Evolutionary conservation across 2,113 vertebrate genomes (phyloP).

Genomic region (Hemiscyllium ocellatum): DNA sequence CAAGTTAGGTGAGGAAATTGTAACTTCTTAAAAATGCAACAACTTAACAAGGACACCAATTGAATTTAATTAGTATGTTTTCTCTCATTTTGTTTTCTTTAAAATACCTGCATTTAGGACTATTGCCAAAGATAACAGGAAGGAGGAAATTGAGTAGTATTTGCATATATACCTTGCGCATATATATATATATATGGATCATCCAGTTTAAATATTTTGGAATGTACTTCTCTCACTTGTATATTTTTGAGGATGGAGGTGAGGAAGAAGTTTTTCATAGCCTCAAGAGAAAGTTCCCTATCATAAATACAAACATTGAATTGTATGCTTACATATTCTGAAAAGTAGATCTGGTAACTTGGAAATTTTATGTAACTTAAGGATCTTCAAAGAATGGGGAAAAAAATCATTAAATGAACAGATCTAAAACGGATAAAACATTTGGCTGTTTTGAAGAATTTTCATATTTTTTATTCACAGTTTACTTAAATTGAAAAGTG

Average conservation of each 20-base stretch:
- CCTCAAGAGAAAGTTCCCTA: not conserved
- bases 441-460: not conserved
- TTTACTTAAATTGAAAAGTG: not conserved
- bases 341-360: not conserved
- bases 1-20: not conserved
- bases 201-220: too few species aligned
- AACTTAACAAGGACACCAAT: not conserved
- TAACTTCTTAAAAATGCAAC: not conserved
- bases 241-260: too few species aligned
- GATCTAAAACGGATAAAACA: not conserved
- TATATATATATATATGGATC: too few species aligned
- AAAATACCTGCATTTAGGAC: not conserved
- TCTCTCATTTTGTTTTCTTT: not conserved
- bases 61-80: not conserved
- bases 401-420: not conserved
- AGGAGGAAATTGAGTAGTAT: not conserved
- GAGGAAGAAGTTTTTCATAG: not conserved
- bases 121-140: not conserved
- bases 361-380: not conserved
- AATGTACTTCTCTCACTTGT: too few species aligned
- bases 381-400: not conserved
- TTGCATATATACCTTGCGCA: not conserved
- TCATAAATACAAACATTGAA: not conserved
- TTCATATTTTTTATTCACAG: not conserved
- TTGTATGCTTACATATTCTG: not conserved